Conservation (phyloP, 2,888 invertebrate genomes). For the Lepidochitona cinerea region DNA sequence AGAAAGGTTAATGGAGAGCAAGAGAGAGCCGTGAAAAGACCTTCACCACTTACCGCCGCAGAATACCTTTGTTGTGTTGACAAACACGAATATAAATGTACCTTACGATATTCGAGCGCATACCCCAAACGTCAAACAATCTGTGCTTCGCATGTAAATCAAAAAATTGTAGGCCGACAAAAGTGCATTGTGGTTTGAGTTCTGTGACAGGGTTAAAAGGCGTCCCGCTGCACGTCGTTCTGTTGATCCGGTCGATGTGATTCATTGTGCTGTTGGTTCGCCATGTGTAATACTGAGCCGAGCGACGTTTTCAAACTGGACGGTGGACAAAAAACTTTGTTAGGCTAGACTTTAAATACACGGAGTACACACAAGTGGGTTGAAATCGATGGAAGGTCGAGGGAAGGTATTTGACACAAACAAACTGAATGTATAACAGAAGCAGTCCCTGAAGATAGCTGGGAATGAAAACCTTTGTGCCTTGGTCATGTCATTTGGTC, state of each 20-base stretch:
- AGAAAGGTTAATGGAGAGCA: too few relatives aligned
- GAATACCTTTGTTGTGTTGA: neutral
- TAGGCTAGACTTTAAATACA: neutral
- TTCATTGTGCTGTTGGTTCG: neutral
- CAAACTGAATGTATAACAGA: neutral
- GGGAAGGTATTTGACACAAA: neutral
- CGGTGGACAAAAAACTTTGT: neutral
- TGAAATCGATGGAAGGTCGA: neutral
- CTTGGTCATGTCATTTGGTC: too few relatives aligned
- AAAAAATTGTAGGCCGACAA: neutral
- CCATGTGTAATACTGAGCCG: neutral
- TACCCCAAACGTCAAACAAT: neutral
- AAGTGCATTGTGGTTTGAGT: neutral
- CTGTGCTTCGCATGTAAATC: neutral
- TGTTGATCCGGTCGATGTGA: neutral
- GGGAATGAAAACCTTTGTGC: too few relatives aligned
- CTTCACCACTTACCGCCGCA: too few relatives aligned
- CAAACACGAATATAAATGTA: neutral
- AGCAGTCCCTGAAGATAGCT: too few relatives aligned
- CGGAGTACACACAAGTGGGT: neutral
- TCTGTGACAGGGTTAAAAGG: neutral
- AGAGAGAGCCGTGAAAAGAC: too few relatives aligned
- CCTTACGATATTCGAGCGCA: neutral
- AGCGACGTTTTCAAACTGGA: neutral
- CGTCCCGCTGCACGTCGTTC: neutral